Percentiles rank a stretch among this genome's conserved stretches.
These are phyloP conservation scores for Calycopis cecrops DNA, from an alignment of 1,140 invertebrate species.

Conservation along the genomic window DNA sequence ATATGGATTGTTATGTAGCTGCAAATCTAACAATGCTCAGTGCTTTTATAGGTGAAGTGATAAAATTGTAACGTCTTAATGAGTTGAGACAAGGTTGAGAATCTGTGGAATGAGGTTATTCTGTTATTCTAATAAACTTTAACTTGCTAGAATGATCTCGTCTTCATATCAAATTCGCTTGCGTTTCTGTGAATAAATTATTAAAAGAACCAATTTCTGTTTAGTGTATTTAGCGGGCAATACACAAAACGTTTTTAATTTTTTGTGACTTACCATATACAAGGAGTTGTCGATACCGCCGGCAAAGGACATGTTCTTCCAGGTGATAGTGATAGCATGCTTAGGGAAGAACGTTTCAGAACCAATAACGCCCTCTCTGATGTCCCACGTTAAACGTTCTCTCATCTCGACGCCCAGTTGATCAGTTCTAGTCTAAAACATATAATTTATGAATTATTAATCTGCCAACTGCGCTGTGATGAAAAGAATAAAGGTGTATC, in stretches of 20 bases:
- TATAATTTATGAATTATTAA: slow-evolving; percentile 25
- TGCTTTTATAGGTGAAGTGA: too few species aligned
- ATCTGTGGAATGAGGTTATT: too few species aligned
- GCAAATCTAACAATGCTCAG: too few species aligned
- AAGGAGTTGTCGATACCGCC: slow-evolving; percentile 89
- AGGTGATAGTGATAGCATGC: slow-evolving; percentile 93
- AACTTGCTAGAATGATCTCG: too few species aligned
- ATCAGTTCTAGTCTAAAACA: slow-evolving; percentile 80
- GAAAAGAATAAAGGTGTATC: neutral
- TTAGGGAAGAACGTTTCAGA: slow-evolving; percentile 92
- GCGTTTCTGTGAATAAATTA: too few species aligned
- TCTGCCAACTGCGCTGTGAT: neutral
- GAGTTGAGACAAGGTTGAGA: too few species aligned
- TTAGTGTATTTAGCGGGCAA: too few species aligned
- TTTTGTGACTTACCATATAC: slow-evolving; percentile 79
- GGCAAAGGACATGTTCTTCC: slow-evolving; percentile 96
- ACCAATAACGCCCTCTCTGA: slow-evolving; percentile 92
- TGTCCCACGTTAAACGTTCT: slow-evolving; percentile 91
- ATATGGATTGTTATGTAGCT: neutral
- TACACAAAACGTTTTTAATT: too few species aligned
- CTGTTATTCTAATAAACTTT: too few species aligned
- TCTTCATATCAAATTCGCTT: too few species aligned
- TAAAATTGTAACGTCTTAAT: too few species aligned
- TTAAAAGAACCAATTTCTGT: too few species aligned
- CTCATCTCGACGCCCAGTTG: slow-evolving; percentile 90